phyloP scores from a whole-genome alignment of 2,888 invertebrate species.

The Abscondita cerata region DNA sequence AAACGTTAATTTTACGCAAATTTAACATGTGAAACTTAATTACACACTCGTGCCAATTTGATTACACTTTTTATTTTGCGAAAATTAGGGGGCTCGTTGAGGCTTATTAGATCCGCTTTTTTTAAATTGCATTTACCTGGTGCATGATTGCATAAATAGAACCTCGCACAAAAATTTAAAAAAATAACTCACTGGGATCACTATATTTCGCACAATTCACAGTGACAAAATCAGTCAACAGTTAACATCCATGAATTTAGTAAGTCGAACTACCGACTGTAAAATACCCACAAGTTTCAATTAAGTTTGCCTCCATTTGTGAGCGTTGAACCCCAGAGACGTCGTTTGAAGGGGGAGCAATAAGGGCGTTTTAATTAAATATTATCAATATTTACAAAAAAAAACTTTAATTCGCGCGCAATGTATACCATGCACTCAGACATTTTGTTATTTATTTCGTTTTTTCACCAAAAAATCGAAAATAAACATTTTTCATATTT shows the following conservation, averaged over 20 bases:
- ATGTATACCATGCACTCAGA: too few relatives aligned
- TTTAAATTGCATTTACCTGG: too few relatives aligned
- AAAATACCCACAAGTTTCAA: slow-evolving; percentile 47
- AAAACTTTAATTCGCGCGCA: too few relatives aligned
- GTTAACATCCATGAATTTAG: slow-evolving; percentile 32
- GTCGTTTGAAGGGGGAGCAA: slow-evolving; percentile 9
- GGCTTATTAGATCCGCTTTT: too few relatives aligned
- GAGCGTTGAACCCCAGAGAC: slow-evolving; percentile 23
- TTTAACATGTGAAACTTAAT: too few relatives aligned
- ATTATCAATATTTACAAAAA: neutral
- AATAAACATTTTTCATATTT: too few relatives aligned
- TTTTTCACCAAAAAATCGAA: too few relatives aligned
- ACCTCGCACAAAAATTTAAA: neutral
- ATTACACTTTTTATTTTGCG: too few relatives aligned
- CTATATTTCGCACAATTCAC: slow-evolving; percentile 4
- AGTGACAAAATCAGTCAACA: neutral
- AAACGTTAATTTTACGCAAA: too few relatives aligned
- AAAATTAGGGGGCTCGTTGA: too few relatives aligned
- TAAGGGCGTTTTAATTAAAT: slow-evolving; percentile 1
- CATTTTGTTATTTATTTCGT: too few relatives aligned
- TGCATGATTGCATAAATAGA: neutral
- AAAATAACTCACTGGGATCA: neutral
- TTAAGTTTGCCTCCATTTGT: slow-evolving; percentile 43
- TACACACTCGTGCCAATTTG: too few relatives aligned
- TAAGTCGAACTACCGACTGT: slow-evolving; percentile 44